A percentile compares a stretch with the other conserved stretches of the same genome.
Conservation (phyloP, 2,113 vertebrate species). For the Sisor rabdophorus region DNA sequence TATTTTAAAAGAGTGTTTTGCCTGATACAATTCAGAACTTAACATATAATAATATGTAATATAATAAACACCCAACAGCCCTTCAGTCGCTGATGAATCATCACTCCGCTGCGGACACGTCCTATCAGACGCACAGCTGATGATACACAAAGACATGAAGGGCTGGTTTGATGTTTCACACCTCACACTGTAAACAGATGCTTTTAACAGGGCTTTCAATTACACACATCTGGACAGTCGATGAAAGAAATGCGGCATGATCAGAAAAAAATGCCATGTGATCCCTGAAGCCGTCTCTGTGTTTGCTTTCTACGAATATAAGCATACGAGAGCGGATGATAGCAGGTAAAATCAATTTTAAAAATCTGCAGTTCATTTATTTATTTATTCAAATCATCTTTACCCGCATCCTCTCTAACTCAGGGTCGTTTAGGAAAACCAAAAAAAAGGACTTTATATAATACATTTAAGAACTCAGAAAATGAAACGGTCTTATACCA, state of each 20-base stretch:
- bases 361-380: too few species aligned
- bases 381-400: too few species aligned
- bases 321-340: not conserved
- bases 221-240: not conserved
- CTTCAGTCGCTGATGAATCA: not conserved
- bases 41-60: too few species aligned
- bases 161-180: slow-evolving; percentile 34
- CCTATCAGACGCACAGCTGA: not conserved
- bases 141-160: slow-evolving; percentile 23
- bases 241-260: slow-evolving; percentile 2
- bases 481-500: too few species aligned
- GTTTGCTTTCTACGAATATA: not conserved
- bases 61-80: not conserved
- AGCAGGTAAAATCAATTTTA: too few species aligned
- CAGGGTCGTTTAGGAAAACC: too few species aligned
- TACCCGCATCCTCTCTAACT: too few species aligned
- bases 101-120: too few species aligned
- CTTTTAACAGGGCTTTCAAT: not conserved
- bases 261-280: not conserved
- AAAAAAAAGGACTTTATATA: too few species aligned
- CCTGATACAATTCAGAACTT: not conserved
- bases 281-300: slow-evolving; percentile 2
- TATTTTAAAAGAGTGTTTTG: not conserved
- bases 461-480: too few species aligned
- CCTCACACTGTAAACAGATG: not conserved